These are phyloP conservation scores for Galeopterus variegatus DNA, from an alignment of 2,113 vertebrate genomes.

Conservation along the genomic window DNA sequence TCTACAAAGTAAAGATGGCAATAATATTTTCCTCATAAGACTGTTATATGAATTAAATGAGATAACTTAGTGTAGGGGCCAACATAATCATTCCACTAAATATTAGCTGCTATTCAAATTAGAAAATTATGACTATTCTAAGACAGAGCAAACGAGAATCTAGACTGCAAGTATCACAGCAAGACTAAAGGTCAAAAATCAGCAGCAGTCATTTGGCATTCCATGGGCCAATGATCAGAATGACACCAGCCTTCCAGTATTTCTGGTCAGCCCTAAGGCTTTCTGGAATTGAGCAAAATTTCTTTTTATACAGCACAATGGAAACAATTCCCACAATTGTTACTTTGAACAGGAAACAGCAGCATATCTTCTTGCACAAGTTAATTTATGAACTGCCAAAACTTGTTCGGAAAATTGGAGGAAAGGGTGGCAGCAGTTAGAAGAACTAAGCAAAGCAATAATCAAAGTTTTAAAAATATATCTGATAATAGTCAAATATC, in stretches of 20 bases:
- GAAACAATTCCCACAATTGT: background rate
- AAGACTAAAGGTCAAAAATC: background rate
- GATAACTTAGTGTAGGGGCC: background rate
- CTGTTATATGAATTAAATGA: background rate
- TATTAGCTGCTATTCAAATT: background rate
- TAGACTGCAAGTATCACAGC: background rate
- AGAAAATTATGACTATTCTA: conserved; percentile 14
- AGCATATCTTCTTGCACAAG: background rate
- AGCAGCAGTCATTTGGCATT: background rate
- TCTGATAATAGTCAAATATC: background rate
- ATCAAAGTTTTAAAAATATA: conserved; percentile 12
- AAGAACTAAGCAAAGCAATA: background rate
- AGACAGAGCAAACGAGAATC: background rate
- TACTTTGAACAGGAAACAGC: background rate
- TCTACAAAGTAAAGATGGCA: background rate
- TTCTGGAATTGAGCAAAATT: background rate
- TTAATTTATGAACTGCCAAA: conserved; percentile 6
- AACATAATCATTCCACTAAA: background rate
- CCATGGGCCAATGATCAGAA: background rate
- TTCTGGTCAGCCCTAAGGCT: background rate
- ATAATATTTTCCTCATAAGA: background rate
- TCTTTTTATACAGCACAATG: background rate
- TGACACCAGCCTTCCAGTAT: background rate
- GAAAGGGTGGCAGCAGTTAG: background rate
- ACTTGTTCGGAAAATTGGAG: background rate